phyloP scores from a whole-genome alignment of 2,888 invertebrate genomes.

The Drosophila borealis region DNA sequence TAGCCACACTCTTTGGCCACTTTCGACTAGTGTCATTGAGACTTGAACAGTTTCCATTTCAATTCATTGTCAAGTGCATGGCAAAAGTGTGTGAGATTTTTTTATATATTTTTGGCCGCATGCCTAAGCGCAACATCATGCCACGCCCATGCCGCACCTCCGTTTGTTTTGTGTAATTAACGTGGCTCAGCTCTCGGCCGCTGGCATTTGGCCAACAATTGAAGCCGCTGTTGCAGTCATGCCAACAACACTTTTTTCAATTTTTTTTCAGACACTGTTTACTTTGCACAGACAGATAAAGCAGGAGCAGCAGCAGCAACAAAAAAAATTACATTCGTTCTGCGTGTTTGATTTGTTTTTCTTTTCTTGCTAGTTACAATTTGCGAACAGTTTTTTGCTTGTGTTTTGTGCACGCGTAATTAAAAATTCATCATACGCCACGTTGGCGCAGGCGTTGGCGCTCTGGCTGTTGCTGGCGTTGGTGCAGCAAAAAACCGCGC shows the following conservation, averaged over 20 bases:
- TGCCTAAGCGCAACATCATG: slow-evolving; percentile 4
- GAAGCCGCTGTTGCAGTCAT: slow-evolving; percentile 44
- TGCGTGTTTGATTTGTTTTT: slow-evolving; percentile 28
- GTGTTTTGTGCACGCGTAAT: slow-evolving; percentile 59
- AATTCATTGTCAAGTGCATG: slow-evolving; percentile 55
- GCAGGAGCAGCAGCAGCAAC: slow-evolving; percentile 4
- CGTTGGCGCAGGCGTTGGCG: slow-evolving; percentile 38
- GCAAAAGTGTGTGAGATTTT: slow-evolving; percentile 9
- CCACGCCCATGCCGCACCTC: background rate
- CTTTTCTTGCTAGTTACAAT: slow-evolving; percentile 47
- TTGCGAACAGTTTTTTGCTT: slow-evolving; percentile 42
- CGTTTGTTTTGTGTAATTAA: slow-evolving; percentile 63
- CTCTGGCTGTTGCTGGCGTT: slow-evolving; percentile 6
- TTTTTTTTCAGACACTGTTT: slow-evolving; percentile 22
- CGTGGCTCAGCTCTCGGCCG: slow-evolving; percentile 45
- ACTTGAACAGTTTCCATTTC: slow-evolving; percentile 9
- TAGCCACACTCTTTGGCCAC: background rate
- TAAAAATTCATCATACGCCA: slow-evolving; percentile 79
- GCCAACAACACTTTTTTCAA: slow-evolving; percentile 38
- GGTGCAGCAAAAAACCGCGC: slow-evolving; percentile 35
- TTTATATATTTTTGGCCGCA: slow-evolving; percentile 4
- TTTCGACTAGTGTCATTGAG: slow-evolving; percentile 34
- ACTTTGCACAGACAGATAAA: slow-evolving; percentile 36
- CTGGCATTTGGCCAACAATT: slow-evolving; percentile 62
- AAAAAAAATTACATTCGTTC: slow-evolving; percentile 37